Evolutionary conservation across 2,888 invertebrate genomes (phyloP).

Genomic region (Drosophila falleni): DNA sequence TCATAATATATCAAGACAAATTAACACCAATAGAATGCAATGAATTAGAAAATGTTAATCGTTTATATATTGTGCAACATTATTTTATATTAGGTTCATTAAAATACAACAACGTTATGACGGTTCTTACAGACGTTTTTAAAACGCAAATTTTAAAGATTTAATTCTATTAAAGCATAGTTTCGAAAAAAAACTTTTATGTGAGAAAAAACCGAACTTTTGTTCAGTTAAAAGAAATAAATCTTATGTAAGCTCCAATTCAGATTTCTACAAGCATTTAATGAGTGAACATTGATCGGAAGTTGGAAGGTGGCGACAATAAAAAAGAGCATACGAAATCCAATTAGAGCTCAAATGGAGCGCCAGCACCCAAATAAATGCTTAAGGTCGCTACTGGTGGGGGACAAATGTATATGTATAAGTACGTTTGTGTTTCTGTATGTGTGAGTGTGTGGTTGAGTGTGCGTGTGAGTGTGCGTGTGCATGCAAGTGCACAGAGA

Average conservation of each 20-base stretch:
- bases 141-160: neutral
- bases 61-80: too few species aligned
- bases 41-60: neutral
- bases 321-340: slow-evolving; percentile 60
- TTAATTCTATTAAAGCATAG: slow-evolving; percentile 15
- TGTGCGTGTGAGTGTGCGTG: slow-evolving; percentile 1
- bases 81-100: too few species aligned
- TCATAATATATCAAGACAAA: neutral
- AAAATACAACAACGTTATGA: too few species aligned
- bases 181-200: neutral
- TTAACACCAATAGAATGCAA: neutral
- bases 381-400: slow-evolving; percentile 62
- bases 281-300: slow-evolving; percentile 45
- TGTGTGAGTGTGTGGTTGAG: neutral
- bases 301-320: slow-evolving; percentile 57
- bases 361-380: slow-evolving; percentile 36
- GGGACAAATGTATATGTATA: neutral
- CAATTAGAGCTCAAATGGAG: slow-evolving; percentile 68
- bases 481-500: slow-evolving; percentile 67
- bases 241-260: slow-evolving; percentile 19
- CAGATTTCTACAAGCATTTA: slow-evolving; percentile 10
- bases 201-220: slow-evolving; percentile 3
- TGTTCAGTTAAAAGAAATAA: slow-evolving; percentile 16
- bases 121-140: neutral
- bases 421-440: neutral